Evolutionary conservation across 2,888 invertebrate genomes (phyloP).

Genomic region (Apamea crenata): DNA sequence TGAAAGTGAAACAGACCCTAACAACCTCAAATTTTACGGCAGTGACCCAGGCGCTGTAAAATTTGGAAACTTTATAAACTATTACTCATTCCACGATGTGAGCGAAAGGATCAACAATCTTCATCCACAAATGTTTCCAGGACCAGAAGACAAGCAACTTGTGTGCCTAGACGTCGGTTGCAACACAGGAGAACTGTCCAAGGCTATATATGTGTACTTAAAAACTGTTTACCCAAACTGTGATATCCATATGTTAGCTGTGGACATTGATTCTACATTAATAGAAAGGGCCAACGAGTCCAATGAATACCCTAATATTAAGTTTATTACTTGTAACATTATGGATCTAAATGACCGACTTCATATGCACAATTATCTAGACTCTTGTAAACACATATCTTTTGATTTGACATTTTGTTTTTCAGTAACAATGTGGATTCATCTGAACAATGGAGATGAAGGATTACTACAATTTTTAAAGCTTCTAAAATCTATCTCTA

Average conservation of each 20-base stretch:
- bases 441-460: constrained; percentile 95
- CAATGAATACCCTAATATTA: constrained; percentile 85
- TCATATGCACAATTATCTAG: constrained; percentile 87
- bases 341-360: constrained; percentile 83
- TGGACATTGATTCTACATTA: constrained; percentile 94
- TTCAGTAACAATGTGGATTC: constrained; percentile 97
- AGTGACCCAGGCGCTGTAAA: constrained; percentile 94
- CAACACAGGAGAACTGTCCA: constrained; percentile 94
- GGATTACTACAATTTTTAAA: constrained; percentile 92
- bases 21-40: constrained; percentile 85
- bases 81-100: constrained; percentile 95
- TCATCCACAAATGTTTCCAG: constrained; percentile 80
- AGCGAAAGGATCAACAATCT: constrained; percentile 92
- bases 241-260: constrained; percentile 90
- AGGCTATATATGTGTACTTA: constrained; percentile 89
- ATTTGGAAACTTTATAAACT: constrained; percentile 96
- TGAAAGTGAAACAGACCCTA: constrained; percentile 58
- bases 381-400: constrained; percentile 76
- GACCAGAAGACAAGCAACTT: constrained; percentile 71
- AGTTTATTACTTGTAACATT: constrained; percentile 91
- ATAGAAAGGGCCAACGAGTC: constrained; percentile 92
- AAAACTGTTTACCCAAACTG: constrained; percentile 78
- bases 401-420: constrained; percentile 95
- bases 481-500: constrained; percentile 88
- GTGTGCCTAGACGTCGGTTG: constrained; percentile 94